Evolutionary conservation across 2,797 vertebrate genomes (phyloP), one percentile per base, ranked within the genome.

Genomic region (Sebastes glaucus): DNA sequence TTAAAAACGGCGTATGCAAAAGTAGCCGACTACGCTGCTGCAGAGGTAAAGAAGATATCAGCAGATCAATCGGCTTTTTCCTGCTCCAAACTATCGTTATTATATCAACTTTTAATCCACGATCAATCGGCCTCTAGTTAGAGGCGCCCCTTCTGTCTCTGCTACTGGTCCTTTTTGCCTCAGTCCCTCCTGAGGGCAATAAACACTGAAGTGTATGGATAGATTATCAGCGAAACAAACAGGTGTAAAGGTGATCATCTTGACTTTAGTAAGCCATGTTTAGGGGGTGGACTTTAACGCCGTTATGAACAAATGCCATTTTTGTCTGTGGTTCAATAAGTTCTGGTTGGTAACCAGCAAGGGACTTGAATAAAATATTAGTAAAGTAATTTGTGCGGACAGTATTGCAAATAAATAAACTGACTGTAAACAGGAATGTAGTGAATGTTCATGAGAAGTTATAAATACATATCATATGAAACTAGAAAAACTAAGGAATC

Each of bases 21-120:
- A 42, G 38, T 42, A 42, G 38, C 38, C 38, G 38, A 42, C 46
- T 49, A 20, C 0, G 46, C 46, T 49, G 46, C 46, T 49, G 46
- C 0, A 49, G 46, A 49, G 0, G 46, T 49, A 49, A 49, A 49
- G 46, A 49, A 49, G 18, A 49, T 49, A 49, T 20, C 46, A 0
- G 46, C 16, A 49, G 46, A 49, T 49, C 18, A 49, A 0, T 9
- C 18, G 0, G 46, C 3, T 9, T 0, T 49, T 20, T 49, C 18
- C 46, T 49, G 46, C 18, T 49, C 46, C 46, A 49, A 49, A 49
- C 46, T 49, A 7, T 49, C 7, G 18, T 49, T 20, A 20, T 49
- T 49, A 49, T 20, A 20, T 49, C 46, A 4, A 20, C 46, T 0
- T 49, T 49, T 20, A 49, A 49, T 20, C 46, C 46, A 49, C 18